Conservation (phyloP, 2,888 invertebrate genomes). For the Leucoma salicis region DNA sequence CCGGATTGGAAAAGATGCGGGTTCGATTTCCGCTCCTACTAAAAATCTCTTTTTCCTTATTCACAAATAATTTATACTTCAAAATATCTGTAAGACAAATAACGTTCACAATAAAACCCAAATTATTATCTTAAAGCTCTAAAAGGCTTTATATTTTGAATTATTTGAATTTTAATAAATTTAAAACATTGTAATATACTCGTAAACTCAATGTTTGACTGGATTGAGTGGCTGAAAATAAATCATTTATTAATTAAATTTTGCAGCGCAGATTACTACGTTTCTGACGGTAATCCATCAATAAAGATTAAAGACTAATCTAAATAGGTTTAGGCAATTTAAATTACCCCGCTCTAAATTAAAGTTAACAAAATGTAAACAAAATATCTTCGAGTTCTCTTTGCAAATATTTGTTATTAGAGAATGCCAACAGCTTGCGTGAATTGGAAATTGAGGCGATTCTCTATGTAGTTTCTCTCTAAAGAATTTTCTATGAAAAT, state of each 20-base stretch:
- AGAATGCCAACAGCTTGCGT: too few relatives aligned
- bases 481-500: too few relatives aligned
- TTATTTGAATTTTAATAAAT: too few relatives aligned
- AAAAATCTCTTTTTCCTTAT: too few relatives aligned
- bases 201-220: background rate
- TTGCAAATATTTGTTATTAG: background rate
- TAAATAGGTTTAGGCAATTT: conserved; percentile 3
- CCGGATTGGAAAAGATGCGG: too few relatives aligned
- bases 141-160: too few relatives aligned
- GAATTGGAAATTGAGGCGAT: too few relatives aligned
- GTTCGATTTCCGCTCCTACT: too few relatives aligned
- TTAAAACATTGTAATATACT: background rate
- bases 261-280: background rate
- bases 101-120: background rate
- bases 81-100: too few relatives aligned
- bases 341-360: background rate
- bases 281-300: conserved; percentile 2
- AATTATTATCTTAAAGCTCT: conserved; percentile 2
- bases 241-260: conserved; percentile 11
- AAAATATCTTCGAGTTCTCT: background rate
- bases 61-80: too few relatives aligned
- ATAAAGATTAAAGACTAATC: conserved; percentile 11
- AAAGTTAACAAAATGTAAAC: background rate
- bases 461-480: too few relatives aligned
- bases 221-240: conserved; percentile 1